Percentiles rank a stretch among this genome's conserved stretches.
Evolutionary conservation across 2,888 invertebrate species (phyloP).

Genomic region (Microctonus brassicae): DNA sequence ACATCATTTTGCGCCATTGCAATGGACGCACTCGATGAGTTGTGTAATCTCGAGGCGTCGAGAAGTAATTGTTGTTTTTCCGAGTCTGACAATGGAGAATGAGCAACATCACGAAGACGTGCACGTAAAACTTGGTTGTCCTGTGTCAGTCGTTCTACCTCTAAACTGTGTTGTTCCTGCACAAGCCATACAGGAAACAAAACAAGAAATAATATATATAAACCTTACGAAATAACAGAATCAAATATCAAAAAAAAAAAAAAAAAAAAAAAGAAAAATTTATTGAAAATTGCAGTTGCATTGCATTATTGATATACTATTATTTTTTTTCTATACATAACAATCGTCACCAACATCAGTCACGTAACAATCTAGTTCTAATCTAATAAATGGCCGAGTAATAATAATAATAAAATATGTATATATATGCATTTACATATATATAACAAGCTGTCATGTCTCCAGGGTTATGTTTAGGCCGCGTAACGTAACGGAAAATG

Average conservation of each 20-base stretch:
- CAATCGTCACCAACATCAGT: constrained; percentile 17
- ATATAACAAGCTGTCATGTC: not conserved
- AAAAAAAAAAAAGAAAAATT: no score
- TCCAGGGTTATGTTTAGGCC: not conserved
- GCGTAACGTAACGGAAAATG: not conserved
- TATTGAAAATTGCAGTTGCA: not conserved
- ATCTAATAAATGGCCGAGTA: constrained; percentile 24
- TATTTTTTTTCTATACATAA: no score
- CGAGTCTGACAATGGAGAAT: constrained; percentile 85
- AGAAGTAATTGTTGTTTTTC: constrained; percentile 86
- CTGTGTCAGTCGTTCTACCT: constrained; percentile 79
- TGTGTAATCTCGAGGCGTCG: constrained; percentile 80
- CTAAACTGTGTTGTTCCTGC: constrained; percentile 75
- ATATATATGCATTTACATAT: constrained; percentile 31
- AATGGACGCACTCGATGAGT: constrained; percentile 86
- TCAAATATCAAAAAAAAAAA: not conserved
- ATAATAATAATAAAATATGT: constrained; percentile 39
- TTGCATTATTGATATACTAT: not conserved
- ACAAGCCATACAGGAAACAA: not conserved
- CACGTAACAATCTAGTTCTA: constrained; percentile 22
- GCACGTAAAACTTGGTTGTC: constrained; percentile 83
- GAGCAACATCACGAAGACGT: constrained; percentile 82
- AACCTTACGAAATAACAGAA: not conserved
- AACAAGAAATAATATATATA: no score
- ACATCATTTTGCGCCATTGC: constrained; percentile 68